Percentiles rank a stretch among this genome's conserved stretches.
Evolutionary conservation across 2,888 invertebrate genomes (phyloP).

Genomic region (Cosmopolites sordidus): DNA sequence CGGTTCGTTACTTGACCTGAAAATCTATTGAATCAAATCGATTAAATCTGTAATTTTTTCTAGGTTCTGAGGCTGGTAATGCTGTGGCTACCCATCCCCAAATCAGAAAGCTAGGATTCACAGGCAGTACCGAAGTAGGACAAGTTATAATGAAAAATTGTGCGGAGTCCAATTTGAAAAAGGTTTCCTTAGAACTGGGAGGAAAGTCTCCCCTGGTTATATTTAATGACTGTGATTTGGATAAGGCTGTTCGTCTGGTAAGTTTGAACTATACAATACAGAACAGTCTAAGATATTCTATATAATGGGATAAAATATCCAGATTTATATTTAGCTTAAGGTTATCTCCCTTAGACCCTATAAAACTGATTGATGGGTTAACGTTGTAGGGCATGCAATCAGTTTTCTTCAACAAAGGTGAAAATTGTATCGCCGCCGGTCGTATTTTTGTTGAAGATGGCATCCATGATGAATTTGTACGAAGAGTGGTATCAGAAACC

Average conservation of each 20-base stretch:
- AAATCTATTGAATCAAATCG: too few relatives aligned
- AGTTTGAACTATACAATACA: too few relatives aligned
- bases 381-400: conserved; percentile 89
- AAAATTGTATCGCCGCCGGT: conserved; percentile 97
- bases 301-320: too few relatives aligned
- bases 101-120: conserved; percentile 91
- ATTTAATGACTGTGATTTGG: conserved; percentile 89
- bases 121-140: conserved; percentile 92
- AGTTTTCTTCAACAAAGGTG: conserved; percentile 98
- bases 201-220: conserved; percentile 95
- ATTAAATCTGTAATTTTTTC: not conserved
- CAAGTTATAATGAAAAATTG: conserved; percentile 89
- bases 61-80: conserved; percentile 63
- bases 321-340: too few relatives aligned
- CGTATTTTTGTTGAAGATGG: conserved; percentile 86
- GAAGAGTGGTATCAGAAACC: conserved; percentile 68
- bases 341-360: too few relatives aligned
- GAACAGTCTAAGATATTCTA: too few relatives aligned
- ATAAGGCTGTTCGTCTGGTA: conserved; percentile 86
- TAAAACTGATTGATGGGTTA: too few relatives aligned
- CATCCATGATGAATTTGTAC: conserved; percentile 87
- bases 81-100: conserved; percentile 81
- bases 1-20: too few relatives aligned
- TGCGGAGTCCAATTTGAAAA: conserved; percentile 87
- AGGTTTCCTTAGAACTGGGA: conserved; percentile 89